Conservation (phyloP, 2,888 invertebrate genomes). For the Panzeria rudis region DNA sequence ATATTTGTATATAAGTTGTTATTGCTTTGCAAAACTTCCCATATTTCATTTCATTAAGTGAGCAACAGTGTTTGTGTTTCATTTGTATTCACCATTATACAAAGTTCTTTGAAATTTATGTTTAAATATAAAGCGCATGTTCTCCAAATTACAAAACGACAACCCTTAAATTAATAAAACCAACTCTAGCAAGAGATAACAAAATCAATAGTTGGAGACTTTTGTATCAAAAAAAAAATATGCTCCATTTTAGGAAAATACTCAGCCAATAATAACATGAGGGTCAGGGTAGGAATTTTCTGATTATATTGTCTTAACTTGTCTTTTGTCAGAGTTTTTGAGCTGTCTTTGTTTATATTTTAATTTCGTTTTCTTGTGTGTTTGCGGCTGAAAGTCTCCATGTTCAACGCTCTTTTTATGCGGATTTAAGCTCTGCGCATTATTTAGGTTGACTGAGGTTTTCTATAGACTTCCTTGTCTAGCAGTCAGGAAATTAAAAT, state of each 20-base stretch:
- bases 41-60: background rate
- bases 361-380: background rate
- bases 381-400: slow-evolving; percentile 45
- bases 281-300: slow-evolving; percentile 33
- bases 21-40: background rate
- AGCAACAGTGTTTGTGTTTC: slow-evolving; percentile 64
- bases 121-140: slow-evolving; percentile 50
- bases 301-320: background rate
- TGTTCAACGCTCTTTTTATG: slow-evolving; percentile 66
- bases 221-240: slow-evolving; percentile 1
- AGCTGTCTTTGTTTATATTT: slow-evolving; percentile 25
- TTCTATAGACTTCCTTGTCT: slow-evolving; percentile 70
- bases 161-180: slow-evolving; percentile 38
- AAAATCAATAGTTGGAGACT: slow-evolving; percentile 70
- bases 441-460: slow-evolving; percentile 58
- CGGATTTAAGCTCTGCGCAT: slow-evolving; percentile 68
- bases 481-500: slow-evolving; percentile 58
- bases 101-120: background rate
- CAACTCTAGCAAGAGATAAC: slow-evolving; percentile 20
- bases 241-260: slow-evolving; percentile 1
- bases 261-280: background rate
- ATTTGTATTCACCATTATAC: slow-evolving; percentile 27
- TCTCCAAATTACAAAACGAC: slow-evolving; percentile 33
- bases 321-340: slow-evolving; percentile 12
- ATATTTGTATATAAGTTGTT: background rate